A percentile compares a stretch with the other conserved stretches of the same genome.
phyloP scores from a whole-genome alignment of 2,113 vertebrate species.

The Ceyx cyanopectus region DNA sequence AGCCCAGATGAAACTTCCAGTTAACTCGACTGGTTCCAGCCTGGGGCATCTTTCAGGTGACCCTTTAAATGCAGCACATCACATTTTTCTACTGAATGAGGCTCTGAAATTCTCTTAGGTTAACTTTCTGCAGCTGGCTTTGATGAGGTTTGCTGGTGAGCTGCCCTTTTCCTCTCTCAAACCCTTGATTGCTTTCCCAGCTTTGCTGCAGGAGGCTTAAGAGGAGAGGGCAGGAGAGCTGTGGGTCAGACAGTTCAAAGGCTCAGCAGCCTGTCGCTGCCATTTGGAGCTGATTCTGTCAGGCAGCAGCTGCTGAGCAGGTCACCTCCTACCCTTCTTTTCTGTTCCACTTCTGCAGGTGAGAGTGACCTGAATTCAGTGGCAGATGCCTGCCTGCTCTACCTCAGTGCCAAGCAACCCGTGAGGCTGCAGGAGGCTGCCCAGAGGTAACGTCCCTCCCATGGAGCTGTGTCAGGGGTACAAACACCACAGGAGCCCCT shows the following conservation, averaged over 20 bases:
- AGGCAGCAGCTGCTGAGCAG: background rate
- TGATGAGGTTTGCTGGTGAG: slow-evolving; percentile 6
- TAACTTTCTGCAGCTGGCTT: slow-evolving; percentile 6
- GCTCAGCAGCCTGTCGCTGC: slow-evolving; percentile 32
- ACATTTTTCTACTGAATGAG: background rate
- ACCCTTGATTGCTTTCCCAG: slow-evolving; percentile 41
- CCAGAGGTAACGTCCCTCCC: slow-evolving; percentile 79
- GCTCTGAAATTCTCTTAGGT: background rate
- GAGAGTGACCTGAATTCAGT: slow-evolving; percentile 89
- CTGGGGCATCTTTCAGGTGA: background rate
- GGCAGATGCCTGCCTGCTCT: slow-evolving; percentile 86
- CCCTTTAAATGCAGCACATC: background rate
- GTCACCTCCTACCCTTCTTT: slow-evolving; percentile 49
- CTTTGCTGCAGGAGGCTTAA: slow-evolving; percentile 25
- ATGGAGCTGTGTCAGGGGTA: background rate
- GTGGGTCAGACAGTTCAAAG: slow-evolving; percentile 22
- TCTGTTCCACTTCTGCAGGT: slow-evolving; percentile 77
- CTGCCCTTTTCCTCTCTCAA: background rate
- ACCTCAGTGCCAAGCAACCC: slow-evolving; percentile 93
- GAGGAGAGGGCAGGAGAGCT: slow-evolving; percentile 42
- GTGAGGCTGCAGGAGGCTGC: slow-evolving; percentile 89
- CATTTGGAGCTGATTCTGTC: slow-evolving; percentile 16
- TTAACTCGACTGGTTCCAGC: background rate
- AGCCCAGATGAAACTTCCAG: background rate
- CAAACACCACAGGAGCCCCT: background rate